Conservation (phyloP, 2,888 invertebrate genomes). For the Atrina japonica region DNA sequence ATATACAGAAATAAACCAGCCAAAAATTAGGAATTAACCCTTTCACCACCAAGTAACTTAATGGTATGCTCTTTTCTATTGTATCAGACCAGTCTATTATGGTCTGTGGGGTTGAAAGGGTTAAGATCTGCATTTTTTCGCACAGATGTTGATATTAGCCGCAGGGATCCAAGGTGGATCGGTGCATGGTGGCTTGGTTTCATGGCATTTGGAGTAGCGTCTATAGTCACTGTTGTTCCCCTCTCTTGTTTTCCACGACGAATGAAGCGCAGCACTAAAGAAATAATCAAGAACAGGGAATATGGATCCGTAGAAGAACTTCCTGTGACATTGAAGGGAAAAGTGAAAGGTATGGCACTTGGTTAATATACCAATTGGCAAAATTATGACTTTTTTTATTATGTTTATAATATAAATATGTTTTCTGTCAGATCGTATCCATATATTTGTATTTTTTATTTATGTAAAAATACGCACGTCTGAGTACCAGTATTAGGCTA, state of each 20-base stretch:
- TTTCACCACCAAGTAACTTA: too few relatives aligned
- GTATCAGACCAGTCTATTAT: too few relatives aligned
- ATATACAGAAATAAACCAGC: too few relatives aligned
- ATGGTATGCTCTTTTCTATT: too few relatives aligned
- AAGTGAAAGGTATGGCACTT: slow-evolving; percentile 29
- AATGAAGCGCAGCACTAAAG: not conserved
- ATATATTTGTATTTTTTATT: too few relatives aligned
- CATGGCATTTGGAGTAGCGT: slow-evolving; percentile 19
- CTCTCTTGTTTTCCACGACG: slow-evolving; percentile 24
- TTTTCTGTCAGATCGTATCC: too few relatives aligned
- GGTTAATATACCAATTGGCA: not conserved
- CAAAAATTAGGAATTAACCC: too few relatives aligned
- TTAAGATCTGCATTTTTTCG: too few relatives aligned
- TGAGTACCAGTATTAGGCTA: too few relatives aligned
- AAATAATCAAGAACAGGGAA: not conserved
- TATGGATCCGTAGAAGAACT: not conserved
- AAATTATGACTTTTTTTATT: not conserved
- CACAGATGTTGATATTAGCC: slow-evolving; percentile 36
- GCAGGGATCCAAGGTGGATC: slow-evolving; percentile 35
- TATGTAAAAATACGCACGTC: too few relatives aligned
- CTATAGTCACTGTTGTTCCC: slow-evolving; percentile 15
- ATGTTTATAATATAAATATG: not conserved
- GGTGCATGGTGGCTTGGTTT: slow-evolving; percentile 42
- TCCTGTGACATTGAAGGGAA: not conserved
- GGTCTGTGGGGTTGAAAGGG: too few relatives aligned